A percentile compares a stretch with the other conserved stretches of the same genome.
These are phyloP conservation scores for Tipula confusa DNA, from an alignment of 2,888 invertebrate species.

Conservation along the genomic window DNA sequence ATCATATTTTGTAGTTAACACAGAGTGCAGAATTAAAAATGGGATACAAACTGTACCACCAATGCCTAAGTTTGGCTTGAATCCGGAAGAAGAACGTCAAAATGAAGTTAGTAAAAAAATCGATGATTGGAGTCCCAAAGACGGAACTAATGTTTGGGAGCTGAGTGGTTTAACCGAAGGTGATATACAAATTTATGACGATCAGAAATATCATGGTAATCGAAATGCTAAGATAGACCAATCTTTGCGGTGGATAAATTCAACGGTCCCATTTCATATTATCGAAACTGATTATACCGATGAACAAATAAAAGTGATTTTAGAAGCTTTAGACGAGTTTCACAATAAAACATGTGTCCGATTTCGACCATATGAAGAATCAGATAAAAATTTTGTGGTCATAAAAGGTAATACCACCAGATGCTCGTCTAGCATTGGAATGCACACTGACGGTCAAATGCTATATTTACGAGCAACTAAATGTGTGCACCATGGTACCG, in stretches of 20 bases:
- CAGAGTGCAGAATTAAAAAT: background rate
- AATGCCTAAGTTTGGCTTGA: background rate
- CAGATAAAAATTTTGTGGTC: slow-evolving; percentile 56
- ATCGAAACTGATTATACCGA: slow-evolving; percentile 53
- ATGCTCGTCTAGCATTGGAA: slow-evolving; percentile 65
- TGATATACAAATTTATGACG: slow-evolving; percentile 55
- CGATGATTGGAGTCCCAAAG: slow-evolving; percentile 50
- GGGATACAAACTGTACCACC: background rate
- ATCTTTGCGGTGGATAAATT: slow-evolving; percentile 53
- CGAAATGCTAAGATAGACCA: slow-evolving; percentile 51
- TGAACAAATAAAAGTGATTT: slow-evolving; percentile 51
- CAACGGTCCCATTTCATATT: slow-evolving; percentile 55
- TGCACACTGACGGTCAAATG: slow-evolving; percentile 57
- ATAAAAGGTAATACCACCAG: slow-evolving; percentile 55
- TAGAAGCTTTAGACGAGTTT: slow-evolving; percentile 57
- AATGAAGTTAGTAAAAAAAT: slow-evolving; percentile 36
- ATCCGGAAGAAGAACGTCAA: background rate
- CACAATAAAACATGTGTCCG: slow-evolving; percentile 60
- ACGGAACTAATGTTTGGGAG: slow-evolving; percentile 55
- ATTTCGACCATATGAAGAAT: slow-evolving; percentile 56
- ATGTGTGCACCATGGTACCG: slow-evolving; percentile 60
- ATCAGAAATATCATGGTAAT: slow-evolving; percentile 37
- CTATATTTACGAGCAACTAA: slow-evolving; percentile 55
- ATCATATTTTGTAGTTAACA: background rate
- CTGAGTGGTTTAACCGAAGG: slow-evolving; percentile 57